phyloP scores from a whole-genome alignment of 2,113 vertebrate species.

The Albula glossodonta region DNA sequence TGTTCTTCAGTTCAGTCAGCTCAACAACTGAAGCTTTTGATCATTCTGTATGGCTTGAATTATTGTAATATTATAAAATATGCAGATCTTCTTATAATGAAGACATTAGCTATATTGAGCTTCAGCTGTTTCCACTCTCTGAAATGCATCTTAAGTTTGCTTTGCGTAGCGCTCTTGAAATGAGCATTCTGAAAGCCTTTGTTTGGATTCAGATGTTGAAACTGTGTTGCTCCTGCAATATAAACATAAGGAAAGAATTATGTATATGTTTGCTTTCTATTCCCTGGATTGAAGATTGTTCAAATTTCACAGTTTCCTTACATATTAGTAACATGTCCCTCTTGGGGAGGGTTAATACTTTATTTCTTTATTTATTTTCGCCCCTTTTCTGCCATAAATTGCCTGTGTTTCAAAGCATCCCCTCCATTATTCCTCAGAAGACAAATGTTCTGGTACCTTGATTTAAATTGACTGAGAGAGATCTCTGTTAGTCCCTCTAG shows the following conservation, averaged over 20 bases:
- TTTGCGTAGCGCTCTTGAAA: not conserved
- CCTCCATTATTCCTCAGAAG: constrained; percentile 28
- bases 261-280: constrained; percentile 25
- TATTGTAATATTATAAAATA: not conserved
- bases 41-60: not conserved
- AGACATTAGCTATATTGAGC: not conserved
- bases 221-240: not conserved
- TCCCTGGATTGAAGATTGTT: constrained; percentile 18
- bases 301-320: constrained; percentile 50
- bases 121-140: not conserved
- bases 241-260: constrained; percentile 29
- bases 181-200: not conserved
- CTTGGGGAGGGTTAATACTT: constrained; percentile 21
- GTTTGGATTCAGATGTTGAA: constrained; percentile 9
- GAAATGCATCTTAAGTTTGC: not conserved
- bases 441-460: constrained; percentile 29
- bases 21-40: not conserved
- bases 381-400: constrained; percentile 26
- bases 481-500: constrained; percentile 33
- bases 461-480: constrained; percentile 66
- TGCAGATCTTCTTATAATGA: not conserved
- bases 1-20: not conserved
- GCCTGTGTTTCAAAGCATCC: constrained; percentile 21
- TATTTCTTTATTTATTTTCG: constrained; percentile 56
- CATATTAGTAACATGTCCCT: constrained; percentile 40